Percentiles rank a stretch among this genome's conserved stretches.
phyloP scores from a whole-genome alignment of 1,140 invertebrate genomes.

The Drosophila tsacasi region DNA sequence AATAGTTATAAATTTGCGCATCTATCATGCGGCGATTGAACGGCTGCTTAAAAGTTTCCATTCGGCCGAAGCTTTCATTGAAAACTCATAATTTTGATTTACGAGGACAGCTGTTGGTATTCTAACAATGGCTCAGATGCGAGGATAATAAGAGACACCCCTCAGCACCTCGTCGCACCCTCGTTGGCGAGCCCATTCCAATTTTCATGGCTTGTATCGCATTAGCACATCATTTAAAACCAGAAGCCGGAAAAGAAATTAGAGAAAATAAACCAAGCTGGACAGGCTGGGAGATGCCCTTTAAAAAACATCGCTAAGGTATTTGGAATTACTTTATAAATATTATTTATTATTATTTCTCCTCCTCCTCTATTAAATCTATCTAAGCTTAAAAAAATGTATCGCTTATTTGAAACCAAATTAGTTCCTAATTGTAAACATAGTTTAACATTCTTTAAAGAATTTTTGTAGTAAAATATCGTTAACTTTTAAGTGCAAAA shows the following conservation, averaged over 20 bases:
- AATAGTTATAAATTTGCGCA: slow-evolving; percentile 76
- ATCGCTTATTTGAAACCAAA: background rate
- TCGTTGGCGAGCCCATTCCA: slow-evolving; percentile 10
- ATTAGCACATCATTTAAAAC: slow-evolving; percentile 76
- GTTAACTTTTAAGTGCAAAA: background rate
- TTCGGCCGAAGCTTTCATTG: slow-evolving; percentile 62
- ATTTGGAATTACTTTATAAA: background rate
- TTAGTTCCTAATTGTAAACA: background rate
- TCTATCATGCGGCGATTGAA: slow-evolving; percentile 36
- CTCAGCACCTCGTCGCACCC: slow-evolving; percentile 28
- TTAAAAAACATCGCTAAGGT: background rate
- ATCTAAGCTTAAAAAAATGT: background rate
- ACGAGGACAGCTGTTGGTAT: slow-evolving; percentile 69
- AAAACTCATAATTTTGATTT: slow-evolving; percentile 77
- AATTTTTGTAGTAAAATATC: background rate
- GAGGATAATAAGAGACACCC: slow-evolving; percentile 19
- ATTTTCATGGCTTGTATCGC: slow-evolving; percentile 53
- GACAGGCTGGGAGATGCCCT: slow-evolving; percentile 32
- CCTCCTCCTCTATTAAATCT: no score
- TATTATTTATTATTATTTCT: background rate
- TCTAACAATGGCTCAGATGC: slow-evolving; percentile 37
- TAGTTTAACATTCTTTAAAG: background rate
- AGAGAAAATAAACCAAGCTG: slow-evolving; percentile 30
- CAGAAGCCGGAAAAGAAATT: slow-evolving; percentile 19
- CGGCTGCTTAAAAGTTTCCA: slow-evolving; percentile 46